Base-by-base conservation (phyloP, 1,140 invertebrate species). In the Stegodyphus mimosarum region DNA sequence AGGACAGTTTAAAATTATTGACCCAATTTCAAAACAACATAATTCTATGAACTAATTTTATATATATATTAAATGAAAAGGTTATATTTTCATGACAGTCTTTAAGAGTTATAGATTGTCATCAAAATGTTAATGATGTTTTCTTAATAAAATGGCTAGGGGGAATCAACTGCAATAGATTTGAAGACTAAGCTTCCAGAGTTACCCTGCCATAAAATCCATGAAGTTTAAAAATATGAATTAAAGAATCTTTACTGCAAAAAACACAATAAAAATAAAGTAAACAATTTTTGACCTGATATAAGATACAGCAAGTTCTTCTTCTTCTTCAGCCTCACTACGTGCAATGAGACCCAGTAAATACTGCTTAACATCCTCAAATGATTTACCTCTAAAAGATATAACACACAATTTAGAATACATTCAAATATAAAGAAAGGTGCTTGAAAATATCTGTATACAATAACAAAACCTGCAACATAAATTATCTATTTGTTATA, bases 321-420 rank as follows among this genome's bases (percentile, higher is more conserved):
- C 50, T 55, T 75, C 72, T 60, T 84, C 81, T 60, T 84, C 81
- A 10, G 50, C 33, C 69, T 84, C 81, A 84, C 81, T 75, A 69
- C 70, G 71, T 11, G 64, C 72, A 55, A 84, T 84, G 15, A 84
- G 55, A 53, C 64, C 49, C 33, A 84, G 15, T 13, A 84, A 50
- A 11, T 72, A 53, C 50, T 84, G 53, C 17, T 76, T 75, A 13
- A 84, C 70, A 18, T 66, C 55, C 3, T 72, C 64, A 75, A 84
- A 69, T 6, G 50, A 51, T 60, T 84, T 84, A 7, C 81, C 66
- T 60, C 81, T 84, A 55, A 13, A 60, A 33, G 15, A 17, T 52
- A 69, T 10, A 72, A 75, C 53, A 75, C 73, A 55, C n/a, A 75
- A 75, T 17, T 75, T 55, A 75, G 33, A 33, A 33, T 33, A 33